Base-by-base conservation (phyloP, 2,113 vertebrate species). In the Excalfactoria chinensis region DNA sequence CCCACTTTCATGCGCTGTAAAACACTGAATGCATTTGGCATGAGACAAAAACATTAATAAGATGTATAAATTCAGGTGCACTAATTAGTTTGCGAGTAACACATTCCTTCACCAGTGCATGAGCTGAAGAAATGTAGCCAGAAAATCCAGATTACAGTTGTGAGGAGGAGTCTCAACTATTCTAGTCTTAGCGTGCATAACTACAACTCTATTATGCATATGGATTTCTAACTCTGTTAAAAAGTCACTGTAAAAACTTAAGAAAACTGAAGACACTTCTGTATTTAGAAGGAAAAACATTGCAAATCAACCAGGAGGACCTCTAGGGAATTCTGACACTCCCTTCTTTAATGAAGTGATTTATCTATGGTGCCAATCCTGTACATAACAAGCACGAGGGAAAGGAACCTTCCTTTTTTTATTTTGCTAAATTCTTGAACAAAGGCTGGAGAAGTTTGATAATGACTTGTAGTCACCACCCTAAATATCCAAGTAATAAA, bases 31-130 rank as follows among this genome's bases (percentile, higher is more conserved):
- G 34, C 67, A 89, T 86, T 89, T 94, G 85, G 88, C 75, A 71
- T 51, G 72, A 74, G 85, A 84, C n/a, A 86, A 86, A 95, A 69
- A 73, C 55, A n/a, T 79, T 93, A 96, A 91, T 90, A 90, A 88
- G 0, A 85, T 56, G 34, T 73, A 86, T 92, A 78, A 73, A 88
- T 93, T 91, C 70, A 91, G 71, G 88, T 79, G 6, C 44, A 44
- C 82, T 80, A 86, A 93, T 93, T 86, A 89, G 40, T 74, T 92
- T 84, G 63, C 91, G 81, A 93, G 34, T 81, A 93, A 89, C 0
- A 0, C 68, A 77, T 95, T 95, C 91, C 89, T 81, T 80, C 64
- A 75, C 19, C 17, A 78, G 46, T 56, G 81, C 49, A 51, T 68
- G 92, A 78, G 69, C 68, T 85, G 58, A 78, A 86, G 90, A 67